Evolutionary conservation across 2,113 vertebrate genomes (phyloP).

Genomic region (Lates calcarifer): DNA sequence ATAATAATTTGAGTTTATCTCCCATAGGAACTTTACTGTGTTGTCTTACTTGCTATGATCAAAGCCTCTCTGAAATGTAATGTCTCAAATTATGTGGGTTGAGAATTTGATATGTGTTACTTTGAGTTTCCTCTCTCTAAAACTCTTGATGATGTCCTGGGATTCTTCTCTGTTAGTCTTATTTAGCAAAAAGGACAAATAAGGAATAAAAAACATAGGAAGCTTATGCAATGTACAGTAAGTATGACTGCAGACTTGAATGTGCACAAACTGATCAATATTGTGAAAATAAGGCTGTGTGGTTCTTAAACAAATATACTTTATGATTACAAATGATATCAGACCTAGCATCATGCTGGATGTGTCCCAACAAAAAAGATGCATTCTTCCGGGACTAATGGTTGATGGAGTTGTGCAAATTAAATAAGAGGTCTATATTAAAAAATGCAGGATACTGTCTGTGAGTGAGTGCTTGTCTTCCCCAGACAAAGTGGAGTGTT

Average conservation of each 20-base stretch:
- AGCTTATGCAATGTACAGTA: background rate
- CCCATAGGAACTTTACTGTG: background rate
- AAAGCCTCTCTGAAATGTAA: no score
- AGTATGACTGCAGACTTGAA: background rate
- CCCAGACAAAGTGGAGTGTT: slow-evolving; percentile 27
- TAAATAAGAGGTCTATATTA: slow-evolving; percentile 6
- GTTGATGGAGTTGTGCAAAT: slow-evolving; percentile 10
- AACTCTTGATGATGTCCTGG: background rate
- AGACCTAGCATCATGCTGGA: background rate
- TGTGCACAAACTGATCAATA: slow-evolving; percentile 6
- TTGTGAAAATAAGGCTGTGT: background rate
- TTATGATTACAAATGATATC: slow-evolving; percentile 8
- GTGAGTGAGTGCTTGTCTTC: slow-evolving; percentile 30
- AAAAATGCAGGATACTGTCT: slow-evolving; percentile 20
- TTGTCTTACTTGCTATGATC: background rate
- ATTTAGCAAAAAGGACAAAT: slow-evolving; percentile 1
- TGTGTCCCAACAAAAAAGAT: background rate
- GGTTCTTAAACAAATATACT: background rate
- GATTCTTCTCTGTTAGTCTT: slow-evolving; percentile 4
- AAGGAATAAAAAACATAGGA: background rate
- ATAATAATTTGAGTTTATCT: no score
- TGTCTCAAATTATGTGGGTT: no score
- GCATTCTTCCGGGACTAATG: background rate
- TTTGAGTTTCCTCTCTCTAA: no score
- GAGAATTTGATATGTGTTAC: no score